Percentiles rank a stretch among this genome's conserved stretches.
Evolutionary conservation across 53 echinoderm and acorn worm genomes (phyloP).

Genomic region (Patiria pectinifera): DNA sequence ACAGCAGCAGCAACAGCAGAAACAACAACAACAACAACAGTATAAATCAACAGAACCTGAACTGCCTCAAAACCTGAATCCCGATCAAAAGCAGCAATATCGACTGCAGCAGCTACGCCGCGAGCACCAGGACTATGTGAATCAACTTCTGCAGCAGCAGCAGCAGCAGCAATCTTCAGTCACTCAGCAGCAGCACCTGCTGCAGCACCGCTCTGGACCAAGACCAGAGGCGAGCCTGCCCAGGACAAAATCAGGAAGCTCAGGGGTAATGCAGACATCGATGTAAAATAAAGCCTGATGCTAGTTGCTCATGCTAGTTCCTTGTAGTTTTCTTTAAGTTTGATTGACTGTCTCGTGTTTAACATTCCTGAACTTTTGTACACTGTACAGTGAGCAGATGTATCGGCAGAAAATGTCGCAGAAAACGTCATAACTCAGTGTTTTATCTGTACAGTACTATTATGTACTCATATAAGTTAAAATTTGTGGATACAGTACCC

Average conservation of each 20-base stretch:
- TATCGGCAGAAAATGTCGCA: no score
- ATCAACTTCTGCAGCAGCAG: slow-evolving; percentile 40
- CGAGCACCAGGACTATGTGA: slow-evolving; percentile 46
- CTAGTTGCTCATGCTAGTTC: not conserved
- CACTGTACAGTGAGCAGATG: no score
- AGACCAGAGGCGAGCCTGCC: slow-evolving; percentile 28
- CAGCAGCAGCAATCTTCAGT: not conserved
- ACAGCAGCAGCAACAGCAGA: not conserved
- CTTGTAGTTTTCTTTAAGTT: not conserved
- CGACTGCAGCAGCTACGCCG: slow-evolving; percentile 58
- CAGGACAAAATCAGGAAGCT: slow-evolving; percentile 29
- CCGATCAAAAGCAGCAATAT: slow-evolving; percentile 50
- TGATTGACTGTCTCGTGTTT: no score
- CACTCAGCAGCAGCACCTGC: not conserved
- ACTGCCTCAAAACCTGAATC: not conserved
- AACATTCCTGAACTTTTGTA: no score
- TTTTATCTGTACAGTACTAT: no score
- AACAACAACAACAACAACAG: not conserved
- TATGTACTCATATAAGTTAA: no score
- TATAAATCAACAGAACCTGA: not conserved
- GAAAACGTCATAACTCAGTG: no score
- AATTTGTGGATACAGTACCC: no score
- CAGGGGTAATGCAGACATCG: slow-evolving; percentile 48
- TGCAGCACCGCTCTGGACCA: slow-evolving; percentile 15
- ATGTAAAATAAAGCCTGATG: not conserved